A percentile compares a stretch with the other conserved stretches of the same genome.
Evolutionary conservation across 2,113 vertebrate genomes (phyloP).

Genomic region (Hylia prasina): DNA sequence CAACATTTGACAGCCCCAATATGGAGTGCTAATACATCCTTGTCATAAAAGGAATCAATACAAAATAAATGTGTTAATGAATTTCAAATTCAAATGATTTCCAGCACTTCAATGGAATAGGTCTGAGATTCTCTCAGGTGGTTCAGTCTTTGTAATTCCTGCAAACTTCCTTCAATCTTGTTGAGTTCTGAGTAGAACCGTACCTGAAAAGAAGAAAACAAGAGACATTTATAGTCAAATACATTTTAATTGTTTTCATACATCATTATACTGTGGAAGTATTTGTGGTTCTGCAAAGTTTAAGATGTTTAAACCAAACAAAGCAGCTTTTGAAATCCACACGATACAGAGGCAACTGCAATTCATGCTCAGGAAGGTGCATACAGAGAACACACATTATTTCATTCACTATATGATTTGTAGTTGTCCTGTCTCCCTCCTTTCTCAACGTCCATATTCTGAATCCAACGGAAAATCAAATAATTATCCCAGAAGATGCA

Average conservation of each 20-base stretch:
- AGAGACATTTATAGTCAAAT: not conserved
- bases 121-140: slow-evolving; percentile 69
- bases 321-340: not conserved
- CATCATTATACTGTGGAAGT: not conserved
- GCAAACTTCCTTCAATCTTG: slow-evolving; percentile 89
- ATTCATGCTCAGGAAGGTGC: not conserved
- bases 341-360: not conserved
- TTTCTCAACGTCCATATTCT: not conserved
- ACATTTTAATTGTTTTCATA: not conserved
- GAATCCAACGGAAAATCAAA: not conserved
- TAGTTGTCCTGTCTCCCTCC: not conserved
- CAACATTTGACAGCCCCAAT: slow-evolving; percentile 40
- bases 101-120: slow-evolving; percentile 92
- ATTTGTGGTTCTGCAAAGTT: not conserved
- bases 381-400: not conserved
- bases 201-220: slow-evolving; percentile 71
- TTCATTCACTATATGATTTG: not conserved
- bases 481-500: not conserved
- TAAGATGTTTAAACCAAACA: not conserved
- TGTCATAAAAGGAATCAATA: slow-evolving; percentile 46
- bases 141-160: slow-evolving; percentile 76
- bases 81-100: slow-evolving; percentile 81
- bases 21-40: slow-evolving; percentile 47
- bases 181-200: slow-evolving; percentile 88
- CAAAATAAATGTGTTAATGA: slow-evolving; percentile 55